These are phyloP conservation scores for Phocoena sinus DNA, from an alignment of 2,113 vertebrate genomes.

Conservation along the genomic window DNA sequence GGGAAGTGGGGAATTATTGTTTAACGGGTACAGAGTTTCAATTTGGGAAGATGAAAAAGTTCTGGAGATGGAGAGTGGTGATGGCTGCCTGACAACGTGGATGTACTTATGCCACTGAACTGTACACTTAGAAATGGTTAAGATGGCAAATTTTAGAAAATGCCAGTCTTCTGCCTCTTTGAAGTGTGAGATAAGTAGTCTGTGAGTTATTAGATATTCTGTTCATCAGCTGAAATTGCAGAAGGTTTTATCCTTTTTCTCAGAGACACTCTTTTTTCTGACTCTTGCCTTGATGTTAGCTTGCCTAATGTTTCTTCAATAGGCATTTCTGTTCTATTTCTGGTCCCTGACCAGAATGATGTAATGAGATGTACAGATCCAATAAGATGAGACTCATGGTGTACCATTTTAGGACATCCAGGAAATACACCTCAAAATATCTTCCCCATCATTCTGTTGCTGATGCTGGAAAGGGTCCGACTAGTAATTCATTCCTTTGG, in stretches of 20 bases:
- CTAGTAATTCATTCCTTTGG: background rate
- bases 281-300: background rate
- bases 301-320: background rate
- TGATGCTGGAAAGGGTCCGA: background rate
- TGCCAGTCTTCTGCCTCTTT: background rate
- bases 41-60: background rate
- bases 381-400: background rate
- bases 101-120: background rate
- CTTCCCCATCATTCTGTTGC: background rate
- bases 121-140: background rate
- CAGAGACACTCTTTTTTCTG: background rate
- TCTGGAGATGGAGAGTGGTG: background rate
- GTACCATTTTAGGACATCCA: background rate
- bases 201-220: background rate
- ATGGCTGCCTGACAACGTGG: background rate
- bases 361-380: background rate
- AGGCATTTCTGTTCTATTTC: background rate
- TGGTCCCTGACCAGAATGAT: background rate
- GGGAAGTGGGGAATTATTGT: background rate
- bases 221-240: background rate
- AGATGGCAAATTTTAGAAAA: background rate
- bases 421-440: background rate
- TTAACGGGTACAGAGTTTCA: background rate
- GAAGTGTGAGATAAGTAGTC: background rate
- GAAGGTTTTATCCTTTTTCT: background rate